Base-by-base conservation (phyloP, 2,888 invertebrate species). In the Serripes groenlandicus region DNA sequence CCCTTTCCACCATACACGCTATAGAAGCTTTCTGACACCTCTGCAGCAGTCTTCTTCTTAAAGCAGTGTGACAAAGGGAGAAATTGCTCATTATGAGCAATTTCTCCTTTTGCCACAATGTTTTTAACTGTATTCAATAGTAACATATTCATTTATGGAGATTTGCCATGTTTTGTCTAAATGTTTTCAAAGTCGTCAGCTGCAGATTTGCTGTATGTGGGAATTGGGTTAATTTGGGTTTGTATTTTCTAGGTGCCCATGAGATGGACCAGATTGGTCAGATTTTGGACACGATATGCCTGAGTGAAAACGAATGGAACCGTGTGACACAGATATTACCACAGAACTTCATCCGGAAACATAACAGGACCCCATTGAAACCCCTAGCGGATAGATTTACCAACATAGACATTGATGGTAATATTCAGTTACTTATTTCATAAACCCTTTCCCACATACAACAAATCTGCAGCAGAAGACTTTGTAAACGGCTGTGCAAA, bases 211-310 rank as follows among this genome's bases (percentile, higher is more conserved):
- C 15, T 11, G 15, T 15, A 42, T 5, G 9, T 54, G 54, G 54
- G 54, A 56, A 56, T n/a, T 21, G 56, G 56, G 21, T 56, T 23
- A 56, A 56, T 1, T 49, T 21, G 21, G 49, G 2, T 21, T 49
- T 49, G 15, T 49, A 3, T 3, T 49, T 3, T 49, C 21, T 49
- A 66, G 99, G 99, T 78, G 98, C 99, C 95, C 99, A 99, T 95
- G 99, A 94, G 92, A 93, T 93, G 89, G 89, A 90, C 42, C 90
- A 90, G 84, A 89, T 90, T 35, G 88, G 88, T 30, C 85, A 83
- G 64, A 88, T 92, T 30, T 77, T 92, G 30, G 91, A 92, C 75
- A 78, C 85, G 2, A 69, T 91, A 21, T 92, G 92, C 86, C 86
- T 88, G 15, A 88, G 77, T 30, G 92, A 92, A 72, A 89, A 88